phyloP scores from a whole-genome alignment of 2,113 vertebrate species.

The Quiscalus mexicanus region DNA sequence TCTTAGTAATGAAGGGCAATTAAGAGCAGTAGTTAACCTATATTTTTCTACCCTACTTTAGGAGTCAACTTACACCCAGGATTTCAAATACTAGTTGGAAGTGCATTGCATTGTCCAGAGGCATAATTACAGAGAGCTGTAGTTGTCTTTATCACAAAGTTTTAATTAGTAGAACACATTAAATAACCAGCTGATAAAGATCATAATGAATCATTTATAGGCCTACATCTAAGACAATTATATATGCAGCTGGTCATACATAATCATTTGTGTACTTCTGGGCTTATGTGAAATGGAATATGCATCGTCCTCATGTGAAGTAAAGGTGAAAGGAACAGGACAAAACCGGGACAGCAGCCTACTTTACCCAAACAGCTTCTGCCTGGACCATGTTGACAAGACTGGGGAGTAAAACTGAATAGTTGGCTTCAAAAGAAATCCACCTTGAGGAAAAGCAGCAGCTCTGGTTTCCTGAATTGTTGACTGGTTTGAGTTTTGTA shows the following conservation, averaged over 20 bases:
- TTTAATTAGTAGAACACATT: conserved; percentile 67
- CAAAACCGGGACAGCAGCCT: background rate
- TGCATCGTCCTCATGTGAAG: background rate
- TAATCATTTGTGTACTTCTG: background rate
- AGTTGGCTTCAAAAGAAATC: background rate
- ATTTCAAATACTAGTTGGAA: conserved; percentile 23
- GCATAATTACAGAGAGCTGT: conserved; percentile 57
- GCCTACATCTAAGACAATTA: conserved; percentile 50
- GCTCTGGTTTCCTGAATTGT: background rate
- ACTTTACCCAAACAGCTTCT: background rate
- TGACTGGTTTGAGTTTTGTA: background rate
- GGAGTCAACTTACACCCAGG: background rate
- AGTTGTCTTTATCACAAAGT: conserved; percentile 37
- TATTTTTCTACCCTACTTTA: conserved; percentile 43
- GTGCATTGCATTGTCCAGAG: background rate
- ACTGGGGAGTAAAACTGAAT: background rate
- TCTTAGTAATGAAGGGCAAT: background rate
- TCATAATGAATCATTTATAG: conserved; percentile 69
- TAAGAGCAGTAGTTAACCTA: conserved; percentile 52
- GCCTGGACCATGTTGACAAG: background rate
- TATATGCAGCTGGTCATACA: conserved; percentile 7
- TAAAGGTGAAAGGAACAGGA: background rate
- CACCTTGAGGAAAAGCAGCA: background rate
- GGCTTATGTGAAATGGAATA: background rate
- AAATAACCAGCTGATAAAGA: conserved; percentile 60